These are phyloP conservation scores for Chrosomus eos DNA, from an alignment of 2,797 vertebrate genomes.

Conservation along the genomic window DNA sequence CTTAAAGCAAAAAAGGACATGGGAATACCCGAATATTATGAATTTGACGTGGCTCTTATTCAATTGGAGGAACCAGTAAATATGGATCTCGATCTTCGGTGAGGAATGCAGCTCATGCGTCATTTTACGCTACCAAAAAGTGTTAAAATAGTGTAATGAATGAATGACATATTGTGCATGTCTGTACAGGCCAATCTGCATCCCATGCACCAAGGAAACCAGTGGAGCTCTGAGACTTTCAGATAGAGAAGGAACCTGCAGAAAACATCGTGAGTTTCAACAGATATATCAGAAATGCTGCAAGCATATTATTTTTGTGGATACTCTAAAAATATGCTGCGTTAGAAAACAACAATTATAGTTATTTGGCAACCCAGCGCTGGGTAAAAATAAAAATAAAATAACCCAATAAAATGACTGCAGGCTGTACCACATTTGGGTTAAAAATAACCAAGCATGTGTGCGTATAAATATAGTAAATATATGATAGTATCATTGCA, in stretches of 20 bases:
- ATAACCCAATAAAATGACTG: too few species aligned
- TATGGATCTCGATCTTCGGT: conserved; percentile 47
- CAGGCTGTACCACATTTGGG: too few species aligned
- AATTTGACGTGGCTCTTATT: conserved; percentile 66
- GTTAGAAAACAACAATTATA: too few species aligned
- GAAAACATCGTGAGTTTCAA: conserved; percentile 68
- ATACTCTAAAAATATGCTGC: too few species aligned
- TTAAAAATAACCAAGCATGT: too few species aligned
- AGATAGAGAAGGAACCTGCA: conserved; percentile 59
- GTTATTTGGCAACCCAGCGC: too few species aligned
- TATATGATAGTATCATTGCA: not conserved
- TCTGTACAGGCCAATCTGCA: conserved; percentile 72
- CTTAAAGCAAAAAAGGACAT: not conserved
- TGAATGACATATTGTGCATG: not conserved
- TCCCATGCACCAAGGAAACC: conserved; percentile 74
- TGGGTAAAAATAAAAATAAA: too few species aligned
- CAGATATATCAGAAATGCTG: not conserved
- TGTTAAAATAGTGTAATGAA: not conserved
- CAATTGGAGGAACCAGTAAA: conserved; percentile 38
- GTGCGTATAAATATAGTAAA: too few species aligned
- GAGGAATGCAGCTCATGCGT: not conserved
- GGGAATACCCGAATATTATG: conserved; percentile 62
- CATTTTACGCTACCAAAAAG: not conserved
- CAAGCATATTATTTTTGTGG: not conserved
- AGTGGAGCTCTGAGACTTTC: conserved; percentile 69